phyloP scores from a whole-genome alignment of 2,888 invertebrate species.

The Ernsta delagoae region DNA sequence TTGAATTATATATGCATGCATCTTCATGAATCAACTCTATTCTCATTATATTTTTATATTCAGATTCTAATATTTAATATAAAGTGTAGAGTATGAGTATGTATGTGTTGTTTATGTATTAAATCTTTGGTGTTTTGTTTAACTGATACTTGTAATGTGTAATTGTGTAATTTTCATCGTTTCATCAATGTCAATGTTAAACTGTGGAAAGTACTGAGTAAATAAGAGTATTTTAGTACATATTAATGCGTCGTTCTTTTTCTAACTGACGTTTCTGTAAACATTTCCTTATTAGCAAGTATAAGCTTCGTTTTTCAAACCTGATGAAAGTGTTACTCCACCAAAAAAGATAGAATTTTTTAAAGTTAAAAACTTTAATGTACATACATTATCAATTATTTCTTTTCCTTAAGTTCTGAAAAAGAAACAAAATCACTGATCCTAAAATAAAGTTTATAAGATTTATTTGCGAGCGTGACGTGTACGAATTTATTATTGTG shows the following conservation, averaged over 20 bases:
- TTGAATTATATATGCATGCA: neutral
- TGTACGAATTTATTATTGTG: conserved; percentile 4
- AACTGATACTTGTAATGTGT: conserved; percentile 7
- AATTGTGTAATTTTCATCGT: conserved; percentile 14
- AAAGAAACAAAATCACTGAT: conserved; percentile 10
- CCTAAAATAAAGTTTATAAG: neutral
- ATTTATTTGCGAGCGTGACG: conserved; percentile 1
- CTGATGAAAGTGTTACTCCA: too few relatives aligned
- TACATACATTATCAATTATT: neutral
- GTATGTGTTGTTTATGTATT: conserved; percentile 28
- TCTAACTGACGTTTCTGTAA: too few relatives aligned
- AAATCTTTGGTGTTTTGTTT: conserved; percentile 11
- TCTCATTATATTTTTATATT: conserved; percentile 12
- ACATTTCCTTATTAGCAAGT: too few relatives aligned
- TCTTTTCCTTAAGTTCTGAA: neutral
- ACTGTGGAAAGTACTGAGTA: conserved; percentile 11
- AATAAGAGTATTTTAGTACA: conserved; percentile 23
- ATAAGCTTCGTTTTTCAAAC: too few relatives aligned
- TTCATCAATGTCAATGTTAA: conserved; percentile 19
- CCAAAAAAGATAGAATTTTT: too few relatives aligned
- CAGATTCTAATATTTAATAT: conserved; percentile 6
- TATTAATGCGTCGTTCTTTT: neutral
- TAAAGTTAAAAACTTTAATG: neutral
- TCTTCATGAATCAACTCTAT: conserved; percentile 5
- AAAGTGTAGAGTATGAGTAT: neutral